These are phyloP conservation scores for Chrysolina oricalcia DNA, from an alignment of 2,888 invertebrate genomes.

Conservation along the genomic window DNA sequence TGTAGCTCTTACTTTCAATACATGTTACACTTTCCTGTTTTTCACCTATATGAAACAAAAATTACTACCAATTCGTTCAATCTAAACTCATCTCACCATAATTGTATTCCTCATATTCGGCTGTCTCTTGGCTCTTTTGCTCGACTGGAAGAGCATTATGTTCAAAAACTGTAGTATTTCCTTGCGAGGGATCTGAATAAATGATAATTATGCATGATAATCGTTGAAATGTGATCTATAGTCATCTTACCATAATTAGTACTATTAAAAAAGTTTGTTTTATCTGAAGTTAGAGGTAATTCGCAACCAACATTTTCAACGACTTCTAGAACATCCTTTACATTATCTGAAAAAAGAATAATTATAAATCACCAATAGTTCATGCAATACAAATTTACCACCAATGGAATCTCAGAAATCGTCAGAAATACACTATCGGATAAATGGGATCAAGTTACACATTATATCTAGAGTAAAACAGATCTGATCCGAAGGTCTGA, in stretches of 20 bases:
- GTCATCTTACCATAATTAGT: background rate
- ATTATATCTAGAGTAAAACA: no score
- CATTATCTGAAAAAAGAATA: background rate
- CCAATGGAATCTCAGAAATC: background rate
- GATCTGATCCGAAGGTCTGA: no score
- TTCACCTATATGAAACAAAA: no score
- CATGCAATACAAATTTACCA: background rate
- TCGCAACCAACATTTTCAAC: constrained; percentile 8
- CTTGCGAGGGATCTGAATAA: background rate
- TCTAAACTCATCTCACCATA: background rate
- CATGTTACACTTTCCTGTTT: no score
- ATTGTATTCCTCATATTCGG: background rate
- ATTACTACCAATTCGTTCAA: background rate
- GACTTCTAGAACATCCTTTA: background rate
- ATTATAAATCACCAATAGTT: background rate
- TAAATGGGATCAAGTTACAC: no score
- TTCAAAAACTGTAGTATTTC: background rate
- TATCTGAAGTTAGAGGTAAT: background rate
- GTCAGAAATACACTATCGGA: no score
- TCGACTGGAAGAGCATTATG: background rate
- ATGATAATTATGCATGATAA: background rate
- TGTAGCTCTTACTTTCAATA: background rate
- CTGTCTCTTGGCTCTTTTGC: background rate
- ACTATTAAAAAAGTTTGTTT: background rate
- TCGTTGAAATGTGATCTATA: background rate